Evolutionary conservation across 2,888 invertebrate species (phyloP), one percentile per base, ranked within the genome.

Genomic region (Xanthia icteritia): DNA sequence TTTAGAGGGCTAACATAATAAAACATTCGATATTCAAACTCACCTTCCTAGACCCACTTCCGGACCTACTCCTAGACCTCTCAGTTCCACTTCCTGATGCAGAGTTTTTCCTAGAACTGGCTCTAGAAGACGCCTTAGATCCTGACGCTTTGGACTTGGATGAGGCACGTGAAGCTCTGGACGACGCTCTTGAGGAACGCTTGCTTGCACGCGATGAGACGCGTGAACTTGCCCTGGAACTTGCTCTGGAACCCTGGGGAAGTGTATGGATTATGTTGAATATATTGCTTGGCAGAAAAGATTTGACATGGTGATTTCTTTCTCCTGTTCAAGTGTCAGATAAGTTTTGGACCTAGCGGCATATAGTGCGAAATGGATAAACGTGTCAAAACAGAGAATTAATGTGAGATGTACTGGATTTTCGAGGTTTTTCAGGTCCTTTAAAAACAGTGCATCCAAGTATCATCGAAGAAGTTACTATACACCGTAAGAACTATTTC

Each of bases 11-110:
- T n/a, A 13, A 9, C 39, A 20, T 15, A 20, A 27, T 3, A 27
- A 17, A 17, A 58, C 3, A 36, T 54, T 54, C 3, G 2, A 60
- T n/a, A 68, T 39, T 48, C 9, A 48, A 67, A 85, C 87, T 79
- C 60, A 92, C 96, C 93, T 93, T 93, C 91, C 92, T 92, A 23
- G 96, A 96, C 0, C 95, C 96, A 86, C 96, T 96, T 0, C 86
- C 90, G 0, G 96, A 96, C 0, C 95, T 89, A 85, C 95, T 96
- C 66, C 93, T 93, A 5, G 96, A 96, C 51, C 93, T 91, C 3
- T 92, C 94, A 1, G 95, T 94, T 13, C 92, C 95, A 66, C 94
- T 94, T 0, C 91, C 93, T 0, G 95, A 95, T 2, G 88, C 92
- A 1, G 95, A 95, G 58, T 92, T 92, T 60, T 85, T 85, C 68